phyloP scores from a whole-genome alignment of 2,888 invertebrate genomes.

The Drosophila neoperkinsi region DNA sequence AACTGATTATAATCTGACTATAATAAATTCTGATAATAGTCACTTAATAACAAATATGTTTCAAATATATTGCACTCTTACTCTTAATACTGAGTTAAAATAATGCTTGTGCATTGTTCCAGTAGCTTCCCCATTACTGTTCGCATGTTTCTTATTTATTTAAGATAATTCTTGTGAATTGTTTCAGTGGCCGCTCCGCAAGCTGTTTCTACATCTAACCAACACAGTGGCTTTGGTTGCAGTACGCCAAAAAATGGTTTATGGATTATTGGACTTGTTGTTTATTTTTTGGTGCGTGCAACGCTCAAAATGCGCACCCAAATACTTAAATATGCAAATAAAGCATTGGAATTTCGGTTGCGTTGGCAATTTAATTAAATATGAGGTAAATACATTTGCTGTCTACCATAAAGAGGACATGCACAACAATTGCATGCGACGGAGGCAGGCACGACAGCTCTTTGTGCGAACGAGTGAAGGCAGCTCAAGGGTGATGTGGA shows the following conservation, averaged over 20 bases:
- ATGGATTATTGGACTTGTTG: neutral
- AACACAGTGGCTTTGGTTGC: neutral
- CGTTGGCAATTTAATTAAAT: constrained; percentile 76
- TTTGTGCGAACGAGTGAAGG: neutral
- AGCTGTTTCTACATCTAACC: neutral
- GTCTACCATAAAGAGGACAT: constrained; percentile 59
- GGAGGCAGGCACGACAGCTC: constrained; percentile 15
- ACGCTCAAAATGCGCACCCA: constrained; percentile 31
- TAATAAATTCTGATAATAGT: neutral
- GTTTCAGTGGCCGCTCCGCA: neutral
- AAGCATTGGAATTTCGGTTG: constrained; percentile 70
- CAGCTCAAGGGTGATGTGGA: too few relatives aligned
- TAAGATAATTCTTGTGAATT: neutral
- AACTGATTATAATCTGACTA: neutral
- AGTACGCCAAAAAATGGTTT: neutral
- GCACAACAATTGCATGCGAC: constrained; percentile 73
- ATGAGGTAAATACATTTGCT: constrained; percentile 70
- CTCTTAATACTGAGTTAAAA: neutral
- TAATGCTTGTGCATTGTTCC: neutral
- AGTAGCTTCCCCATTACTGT: neutral
- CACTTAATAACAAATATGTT: neutral
- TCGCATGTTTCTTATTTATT: neutral
- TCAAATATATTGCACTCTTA: neutral
- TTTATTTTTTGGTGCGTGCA: constrained; percentile 30
- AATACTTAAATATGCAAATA: constrained; percentile 69